Base-by-base conservation (phyloP, 2,797 vertebrate species). In the Ibycter americanus region DNA sequence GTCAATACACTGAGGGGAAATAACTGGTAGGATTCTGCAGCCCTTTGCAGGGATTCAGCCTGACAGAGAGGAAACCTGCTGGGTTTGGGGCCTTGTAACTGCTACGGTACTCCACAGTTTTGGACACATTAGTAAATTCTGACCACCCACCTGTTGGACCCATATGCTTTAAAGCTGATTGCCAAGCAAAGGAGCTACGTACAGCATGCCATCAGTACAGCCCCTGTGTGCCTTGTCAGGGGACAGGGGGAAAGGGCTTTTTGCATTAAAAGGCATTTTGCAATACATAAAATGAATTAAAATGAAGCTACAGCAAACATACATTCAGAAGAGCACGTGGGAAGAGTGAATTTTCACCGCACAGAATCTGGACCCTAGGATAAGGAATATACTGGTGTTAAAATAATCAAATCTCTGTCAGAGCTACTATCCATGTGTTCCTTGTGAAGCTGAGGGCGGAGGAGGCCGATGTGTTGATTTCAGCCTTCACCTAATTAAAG, bases 71-170 rank as follows among this genome's bases (percentile, higher is more conserved):
- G 27, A 95, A 96, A 61, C 27, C 40, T 87, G 65, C 55, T 80
- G 31, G 25, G 38, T 68, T 90, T 51, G 25, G 63, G 92, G 31
- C 71, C 68, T 87, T 83, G 84, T 51, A 92, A 56, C 31, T 71
- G 59, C 54, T 91, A 44, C 3, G 5, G 21, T 55, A 86, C 5
- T 52, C 36, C 49, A 14, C 6, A 4, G 40, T 87, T 96, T 83
- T 93, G 61, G 79, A 72, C 23, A 65, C 29, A 65, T 58, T 40
- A 70, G 63, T 74, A 93, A 95, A 93, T 42, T 94, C 49, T 89
- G 86, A 65, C 78, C 81, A 90, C 52, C 89, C 94, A 97, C 97
- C 90, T 97, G 97, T 95, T 93, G 85, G 63, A 91, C 61, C 67
- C 55, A 78, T 68, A 63, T 52, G 51, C 59, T 95, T 85, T 83